Evolutionary conservation across 2,888 invertebrate species (phyloP).

Genomic region (Chrysina gloriosa): DNA sequence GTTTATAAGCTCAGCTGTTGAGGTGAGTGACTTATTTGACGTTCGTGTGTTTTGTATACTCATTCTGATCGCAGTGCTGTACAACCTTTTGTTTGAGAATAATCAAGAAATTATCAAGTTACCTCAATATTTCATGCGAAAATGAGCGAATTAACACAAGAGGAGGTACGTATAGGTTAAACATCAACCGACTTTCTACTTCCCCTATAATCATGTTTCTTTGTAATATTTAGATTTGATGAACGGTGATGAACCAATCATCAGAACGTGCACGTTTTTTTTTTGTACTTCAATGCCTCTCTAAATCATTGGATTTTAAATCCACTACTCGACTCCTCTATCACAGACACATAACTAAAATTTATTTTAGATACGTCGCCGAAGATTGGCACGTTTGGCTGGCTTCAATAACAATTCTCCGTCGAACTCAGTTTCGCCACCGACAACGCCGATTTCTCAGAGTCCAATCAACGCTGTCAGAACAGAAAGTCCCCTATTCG

Average conservation of each 20-base stretch:
- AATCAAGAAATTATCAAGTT: slow-evolving; percentile 34
- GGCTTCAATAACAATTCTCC: slow-evolving; percentile 70
- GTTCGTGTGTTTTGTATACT: slow-evolving; percentile 50
- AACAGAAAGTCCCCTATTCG: slow-evolving; percentile 54
- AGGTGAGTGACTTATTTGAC: slow-evolving; percentile 63
- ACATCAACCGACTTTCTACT: slow-evolving; percentile 34
- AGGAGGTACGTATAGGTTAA: slow-evolving; percentile 77
- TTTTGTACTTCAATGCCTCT: slow-evolving; percentile 32
- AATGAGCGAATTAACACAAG: slow-evolving; percentile 89
- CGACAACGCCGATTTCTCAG: slow-evolving; percentile 67
- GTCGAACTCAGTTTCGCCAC: slow-evolving; percentile 65
- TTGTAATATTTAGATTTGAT: not conserved
- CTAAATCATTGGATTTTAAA: slow-evolving; percentile 15
- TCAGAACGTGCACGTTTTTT: too few relatives aligned
- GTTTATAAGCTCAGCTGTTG: slow-evolving; percentile 61
- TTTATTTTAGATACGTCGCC: slow-evolving; percentile 76
- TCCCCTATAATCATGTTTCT: slow-evolving; percentile 24
- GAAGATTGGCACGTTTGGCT: slow-evolving; percentile 79
- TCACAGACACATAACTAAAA: not conserved
- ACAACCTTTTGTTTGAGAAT: slow-evolving; percentile 41
- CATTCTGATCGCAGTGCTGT: slow-evolving; percentile 28
- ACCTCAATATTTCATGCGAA: slow-evolving; percentile 50
- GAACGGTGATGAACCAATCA: slow-evolving; percentile 6
- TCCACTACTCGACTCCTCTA: slow-evolving; percentile 9
- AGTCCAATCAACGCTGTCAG: slow-evolving; percentile 56